These are phyloP conservation scores for Osmerus eperlanus DNA, from an alignment of 2,113 vertebrate species.

Conservation along the genomic window DNA sequence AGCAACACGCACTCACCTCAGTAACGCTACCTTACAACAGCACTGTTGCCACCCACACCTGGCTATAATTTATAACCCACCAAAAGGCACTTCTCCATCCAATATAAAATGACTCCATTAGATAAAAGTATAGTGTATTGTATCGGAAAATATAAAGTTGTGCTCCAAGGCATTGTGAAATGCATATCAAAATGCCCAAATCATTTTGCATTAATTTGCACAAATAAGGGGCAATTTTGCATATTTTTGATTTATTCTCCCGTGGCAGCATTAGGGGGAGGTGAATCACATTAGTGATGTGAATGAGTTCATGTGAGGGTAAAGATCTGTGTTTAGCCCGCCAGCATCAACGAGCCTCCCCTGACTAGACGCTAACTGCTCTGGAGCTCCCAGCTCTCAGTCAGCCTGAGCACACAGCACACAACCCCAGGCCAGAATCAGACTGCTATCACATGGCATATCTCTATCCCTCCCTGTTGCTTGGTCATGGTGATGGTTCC, in stretches of 20 bases:
- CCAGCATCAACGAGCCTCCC: constrained; percentile 49
- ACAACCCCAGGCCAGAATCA: constrained; percentile 41
- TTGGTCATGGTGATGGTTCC: constrained; percentile 38
- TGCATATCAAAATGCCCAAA: constrained; percentile 6
- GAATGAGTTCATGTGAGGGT: constrained; percentile 41
- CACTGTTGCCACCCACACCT: too few relatives aligned
- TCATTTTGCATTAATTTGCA: constrained; percentile 16
- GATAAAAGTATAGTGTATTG: not conserved
- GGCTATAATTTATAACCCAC: too few relatives aligned
- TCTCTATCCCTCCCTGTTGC: constrained; percentile 39
- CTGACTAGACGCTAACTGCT: constrained; percentile 42
- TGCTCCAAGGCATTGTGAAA: not conserved
- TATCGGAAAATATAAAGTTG: not conserved
- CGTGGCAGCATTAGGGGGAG: constrained; percentile 19
- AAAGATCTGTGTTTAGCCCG: constrained; percentile 52
- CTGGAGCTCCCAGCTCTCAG: constrained; percentile 27
- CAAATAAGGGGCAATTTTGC: constrained; percentile 19
- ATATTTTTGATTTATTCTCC: constrained; percentile 28
- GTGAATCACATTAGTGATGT: constrained; percentile 46
- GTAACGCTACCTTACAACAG: too few relatives aligned
- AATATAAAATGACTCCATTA: not conserved
- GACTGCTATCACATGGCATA: constrained; percentile 40
- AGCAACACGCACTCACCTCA: too few relatives aligned
- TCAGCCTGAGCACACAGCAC: constrained; percentile 44
- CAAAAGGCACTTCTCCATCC: not conserved